Evolutionary conservation across 2,797 vertebrate species (phyloP).

Genomic region (Holocentrus rufus): DNA sequence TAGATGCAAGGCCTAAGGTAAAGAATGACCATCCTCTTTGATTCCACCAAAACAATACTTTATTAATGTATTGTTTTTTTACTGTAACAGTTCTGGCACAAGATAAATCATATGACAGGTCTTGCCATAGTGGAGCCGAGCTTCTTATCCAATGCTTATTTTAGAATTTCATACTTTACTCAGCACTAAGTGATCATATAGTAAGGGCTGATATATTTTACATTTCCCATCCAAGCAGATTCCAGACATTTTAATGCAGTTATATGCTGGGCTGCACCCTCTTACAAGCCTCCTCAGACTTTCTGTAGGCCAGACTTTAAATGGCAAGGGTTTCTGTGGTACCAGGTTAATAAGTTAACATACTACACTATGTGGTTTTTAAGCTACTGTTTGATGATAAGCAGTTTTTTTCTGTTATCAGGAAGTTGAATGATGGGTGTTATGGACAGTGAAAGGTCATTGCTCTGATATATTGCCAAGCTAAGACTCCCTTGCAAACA

Average conservation of each 20-base stretch:
- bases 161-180: too few species aligned
- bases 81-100: not conserved
- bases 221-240: too few species aligned
- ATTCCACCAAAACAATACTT: not conserved
- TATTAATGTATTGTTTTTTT: conserved; percentile 2
- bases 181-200: too few species aligned
- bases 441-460: conserved; percentile 36
- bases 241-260: too few species aligned
- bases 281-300: not conserved
- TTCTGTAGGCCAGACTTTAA: conserved; percentile 16
- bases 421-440: conserved; percentile 10
- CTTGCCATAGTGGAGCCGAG: too few species aligned
- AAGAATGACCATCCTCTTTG: not conserved
- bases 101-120: conserved; percentile 9
- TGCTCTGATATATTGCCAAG: conserved; percentile 24
- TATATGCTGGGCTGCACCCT: too few species aligned
- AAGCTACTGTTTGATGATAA: not conserved
- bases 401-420: not conserved
- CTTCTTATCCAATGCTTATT: too few species aligned
- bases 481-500: conserved; percentile 24
- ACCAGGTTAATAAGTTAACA: too few species aligned
- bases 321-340: not conserved
- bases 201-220: too few species aligned
- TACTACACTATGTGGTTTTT: not conserved
- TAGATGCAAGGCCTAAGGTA: conserved; percentile 29